Evolutionary conservation across 2,113 vertebrate genomes (phyloP), one percentile per base, ranked within the genome.

Genomic region (Pipa parva): DNA sequence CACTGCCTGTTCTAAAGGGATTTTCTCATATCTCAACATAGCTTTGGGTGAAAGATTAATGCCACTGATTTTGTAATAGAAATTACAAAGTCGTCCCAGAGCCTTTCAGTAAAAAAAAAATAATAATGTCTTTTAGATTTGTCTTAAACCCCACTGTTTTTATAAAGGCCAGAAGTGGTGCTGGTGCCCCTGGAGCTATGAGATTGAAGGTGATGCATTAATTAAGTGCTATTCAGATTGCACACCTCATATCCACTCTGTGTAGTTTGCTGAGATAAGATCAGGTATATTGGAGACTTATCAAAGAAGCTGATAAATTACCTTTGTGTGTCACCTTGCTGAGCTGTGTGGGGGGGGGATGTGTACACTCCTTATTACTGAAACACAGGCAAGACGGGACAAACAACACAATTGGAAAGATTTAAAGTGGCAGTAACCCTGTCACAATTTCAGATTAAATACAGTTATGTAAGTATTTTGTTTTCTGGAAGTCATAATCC

Each of bases 241-340:
- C 27, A 49, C 55, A 37, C 55, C 64, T 59, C 31, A 5, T 22
- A 45, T 20, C 46, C 1, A 0, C 31, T 25, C 61, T 3, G n/a
- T 1, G 27, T 2, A 0, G 49, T 73, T 59, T 49, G 72, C 75
- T 74, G 4, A 78, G 78, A 78, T 83, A 73, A 84, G 83, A 85
- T 87, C 78, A 45, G 33, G 54, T 78, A 63, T 70, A 24, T 60
- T 72, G 80, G 75, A 80, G 70, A 67, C 81, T 78, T 79, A 78
- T 83, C 29, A 63, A 77, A 74, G 76, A 36, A 39, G 73, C 72
- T 82, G 84, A 84, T 86, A 82, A 85, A 83, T 69, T 72, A 73
- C 78, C 84, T 88, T 87, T 86, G 82, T 85, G 74, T 76, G 64
- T 52, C 39, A 15, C 17, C 1, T n/a, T 42, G 39, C 2, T 6